These are phyloP conservation scores for Emydura subglobosa DNA, from an alignment of 2,113 vertebrate species.

Conservation along the genomic window DNA sequence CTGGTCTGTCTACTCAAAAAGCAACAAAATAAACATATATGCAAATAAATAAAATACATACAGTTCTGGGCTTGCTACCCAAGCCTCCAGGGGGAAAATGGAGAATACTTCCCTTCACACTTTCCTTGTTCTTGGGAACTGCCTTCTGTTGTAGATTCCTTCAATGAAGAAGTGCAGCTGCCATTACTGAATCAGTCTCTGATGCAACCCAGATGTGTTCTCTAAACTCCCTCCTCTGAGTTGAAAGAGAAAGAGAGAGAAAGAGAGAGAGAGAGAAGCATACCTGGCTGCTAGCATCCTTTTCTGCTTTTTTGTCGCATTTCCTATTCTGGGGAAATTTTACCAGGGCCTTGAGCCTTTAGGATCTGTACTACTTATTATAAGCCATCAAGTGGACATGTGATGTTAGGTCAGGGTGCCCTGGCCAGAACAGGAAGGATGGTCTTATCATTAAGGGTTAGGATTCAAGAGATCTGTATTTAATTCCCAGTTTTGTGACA, in stretches of 20 bases:
- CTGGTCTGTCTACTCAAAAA: neutral
- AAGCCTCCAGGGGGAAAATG: neutral
- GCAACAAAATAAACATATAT: neutral
- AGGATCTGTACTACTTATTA: neutral
- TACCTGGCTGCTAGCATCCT: neutral
- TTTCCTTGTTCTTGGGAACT: neutral
- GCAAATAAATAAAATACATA: neutral
- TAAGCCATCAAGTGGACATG: neutral
- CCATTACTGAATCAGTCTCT: neutral
- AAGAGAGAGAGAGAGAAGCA: neutral
- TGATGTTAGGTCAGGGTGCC: neutral
- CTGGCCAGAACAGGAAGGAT: rapidly evolving
- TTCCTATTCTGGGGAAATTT: neutral
- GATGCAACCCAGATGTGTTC: neutral
- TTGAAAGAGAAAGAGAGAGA: neutral
- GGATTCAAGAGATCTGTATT: neutral
- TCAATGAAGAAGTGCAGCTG: constrained; percentile 21
- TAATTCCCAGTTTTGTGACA: neutral
- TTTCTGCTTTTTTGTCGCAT: neutral
- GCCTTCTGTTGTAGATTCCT: constrained; percentile 18
- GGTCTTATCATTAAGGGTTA: neutral
- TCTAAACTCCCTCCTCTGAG: neutral
- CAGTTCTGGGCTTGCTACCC: neutral
- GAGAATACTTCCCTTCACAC: neutral
- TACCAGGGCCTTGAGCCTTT: neutral